Evolutionary conservation across 2,113 vertebrate species (phyloP), one percentile per base, ranked within the genome.

Genomic region (Rhizomys pruinosus): DNA sequence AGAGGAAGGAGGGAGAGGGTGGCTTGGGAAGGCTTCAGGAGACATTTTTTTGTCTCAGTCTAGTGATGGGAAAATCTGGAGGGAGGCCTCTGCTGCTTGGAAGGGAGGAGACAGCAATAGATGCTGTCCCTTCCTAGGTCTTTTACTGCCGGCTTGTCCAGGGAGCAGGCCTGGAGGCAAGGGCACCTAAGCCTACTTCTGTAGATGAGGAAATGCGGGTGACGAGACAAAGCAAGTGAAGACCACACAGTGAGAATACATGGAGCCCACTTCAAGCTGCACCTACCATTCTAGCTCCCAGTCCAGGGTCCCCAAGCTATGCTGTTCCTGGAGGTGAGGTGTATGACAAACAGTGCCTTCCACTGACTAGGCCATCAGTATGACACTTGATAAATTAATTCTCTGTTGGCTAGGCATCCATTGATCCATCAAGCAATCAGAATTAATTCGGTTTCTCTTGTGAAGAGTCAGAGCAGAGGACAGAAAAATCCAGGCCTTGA

Each of bases 21-120:
- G 4, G 64, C 87, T 52, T 55, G 7, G 66, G 44, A 64, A 39
- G 47, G 16, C 37, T 88, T 94, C 42, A 87, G 39, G 76, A 88
- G 94, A 78, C 90, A 59, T 42, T 63, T 77, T 86, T 94, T 63
- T 93, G 92, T 94, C 81, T 5, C 1, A 11, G 80, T 25, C 92
- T 39, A 34, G 42, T 16, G 34, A 57, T 87, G 73, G 81, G 77
- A 77, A 86, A n/a, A n/a, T 68, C 61, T 20, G 15, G 59, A 64
- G 16, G 44, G 17, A 59, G 68, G 61, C 22, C 44, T 77, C 44
- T 42, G 52, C 25, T 76, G 20, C 59, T 73, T 22, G 37, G 68
- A 39, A 37, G 47, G 23, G 19, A 85, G 52, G 69, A 84, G 37
- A 66, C 57, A 27, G 7, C 17, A 2, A 15, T 7, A 7, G 8